phyloP scores from a whole-genome alignment of 2,113 vertebrate species.

The Sula dactylatra region DNA sequence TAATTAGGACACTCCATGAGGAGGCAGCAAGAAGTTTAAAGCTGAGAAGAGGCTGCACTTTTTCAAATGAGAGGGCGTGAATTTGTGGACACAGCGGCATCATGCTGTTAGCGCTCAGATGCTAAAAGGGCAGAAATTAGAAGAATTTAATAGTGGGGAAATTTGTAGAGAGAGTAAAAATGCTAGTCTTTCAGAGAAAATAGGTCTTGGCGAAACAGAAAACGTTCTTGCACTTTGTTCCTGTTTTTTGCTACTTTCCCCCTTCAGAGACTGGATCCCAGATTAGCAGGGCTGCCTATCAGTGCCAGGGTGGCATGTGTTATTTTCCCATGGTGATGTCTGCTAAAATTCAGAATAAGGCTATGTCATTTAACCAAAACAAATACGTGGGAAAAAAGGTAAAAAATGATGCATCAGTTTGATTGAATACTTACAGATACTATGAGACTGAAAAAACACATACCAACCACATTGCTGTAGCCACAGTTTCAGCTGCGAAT shows the following conservation, averaged over 20 bases:
- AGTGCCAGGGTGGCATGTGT: not conserved
- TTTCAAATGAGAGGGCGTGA: not conserved
- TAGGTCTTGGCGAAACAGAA: not conserved
- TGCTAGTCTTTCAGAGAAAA: not conserved
- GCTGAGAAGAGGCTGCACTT: not conserved
- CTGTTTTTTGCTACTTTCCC: not conserved
- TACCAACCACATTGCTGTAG: not conserved
- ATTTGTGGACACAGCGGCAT: slow-evolving; percentile 6
- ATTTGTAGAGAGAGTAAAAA: not conserved
- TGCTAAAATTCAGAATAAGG: not conserved
- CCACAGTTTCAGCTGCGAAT: not conserved
- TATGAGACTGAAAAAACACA: not conserved
- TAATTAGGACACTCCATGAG: not conserved
- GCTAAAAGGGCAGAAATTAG: not conserved
- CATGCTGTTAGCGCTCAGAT: not conserved
- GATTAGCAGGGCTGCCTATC: not conserved
- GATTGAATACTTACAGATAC: not conserved
- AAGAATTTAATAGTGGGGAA: not conserved
- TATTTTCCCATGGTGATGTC: not conserved
- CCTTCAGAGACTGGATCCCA: not conserved
- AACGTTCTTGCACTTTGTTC: not conserved
- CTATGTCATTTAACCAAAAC: not conserved
- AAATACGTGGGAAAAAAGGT: not conserved
- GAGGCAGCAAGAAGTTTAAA: not conserved
- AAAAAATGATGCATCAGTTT: not conserved